A percentile compares a stretch with the other conserved stretches of the same genome.
These are phyloP conservation scores for Smutsia gigantea DNA, from an alignment of 2,797 vertebrate species.

Conservation along the genomic window DNA sequence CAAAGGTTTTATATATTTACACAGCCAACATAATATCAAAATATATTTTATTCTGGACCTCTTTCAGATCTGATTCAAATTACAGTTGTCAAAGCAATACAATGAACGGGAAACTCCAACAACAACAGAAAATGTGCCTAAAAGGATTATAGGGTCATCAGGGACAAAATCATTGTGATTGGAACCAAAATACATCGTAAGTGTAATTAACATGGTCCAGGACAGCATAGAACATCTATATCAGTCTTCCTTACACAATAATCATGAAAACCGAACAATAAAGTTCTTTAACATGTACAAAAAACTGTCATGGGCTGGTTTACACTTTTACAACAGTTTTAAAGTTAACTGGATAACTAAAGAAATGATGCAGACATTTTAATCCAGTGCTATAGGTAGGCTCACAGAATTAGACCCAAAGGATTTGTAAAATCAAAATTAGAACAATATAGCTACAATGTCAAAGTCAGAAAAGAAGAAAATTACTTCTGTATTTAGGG, in stretches of 20 bases:
- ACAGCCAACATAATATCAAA: constrained; percentile 96
- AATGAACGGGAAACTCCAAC: constrained; percentile 94
- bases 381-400: constrained; percentile 94
- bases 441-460: constrained; percentile 88
- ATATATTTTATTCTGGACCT: constrained; percentile 99
- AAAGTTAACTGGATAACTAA: constrained; percentile 90
- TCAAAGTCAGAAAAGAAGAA: constrained; percentile 87
- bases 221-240: constrained; percentile 92
- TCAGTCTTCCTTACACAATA: constrained; percentile 92
- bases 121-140: constrained; percentile 90
- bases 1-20: constrained; percentile 82
- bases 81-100: constrained; percentile 99
- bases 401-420: constrained; percentile 93
- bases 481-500: constrained; percentile 86
- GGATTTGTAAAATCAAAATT: constrained; percentile 88
- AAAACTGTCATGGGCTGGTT: constrained; percentile 93
- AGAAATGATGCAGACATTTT: constrained; percentile 91
- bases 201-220: constrained; percentile 94
- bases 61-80: constrained; percentile 98
- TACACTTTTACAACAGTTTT: constrained; percentile 91
- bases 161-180: constrained; percentile 91
- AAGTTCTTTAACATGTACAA: constrained; percentile 97
- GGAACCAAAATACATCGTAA: constrained; percentile 91
- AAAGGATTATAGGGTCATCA: constrained; percentile 87
- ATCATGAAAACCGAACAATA: constrained; percentile 97